phyloP scores from a whole-genome alignment of 2,113 vertebrate species.

The Polypterus bichir region DNA sequence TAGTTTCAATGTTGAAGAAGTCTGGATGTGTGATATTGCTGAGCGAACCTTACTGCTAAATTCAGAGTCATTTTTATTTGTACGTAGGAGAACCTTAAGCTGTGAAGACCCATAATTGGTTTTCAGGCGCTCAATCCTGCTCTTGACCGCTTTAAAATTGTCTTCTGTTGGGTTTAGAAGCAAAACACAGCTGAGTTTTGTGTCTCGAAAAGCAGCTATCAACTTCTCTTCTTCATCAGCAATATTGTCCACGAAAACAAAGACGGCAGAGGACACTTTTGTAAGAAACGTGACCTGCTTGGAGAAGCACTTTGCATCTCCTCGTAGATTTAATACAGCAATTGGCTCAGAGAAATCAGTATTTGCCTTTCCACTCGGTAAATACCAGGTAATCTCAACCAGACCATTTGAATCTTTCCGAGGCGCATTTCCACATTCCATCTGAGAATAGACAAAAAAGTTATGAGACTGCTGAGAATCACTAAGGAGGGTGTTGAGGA shows the following conservation, averaged over 20 bases:
- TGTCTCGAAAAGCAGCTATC: conserved; percentile 22
- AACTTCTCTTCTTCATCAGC: conserved; percentile 22
- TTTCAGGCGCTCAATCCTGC: neutral
- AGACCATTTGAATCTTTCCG: conserved; percentile 28
- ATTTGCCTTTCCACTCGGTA: conserved; percentile 23
- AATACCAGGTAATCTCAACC: conserved; percentile 38
- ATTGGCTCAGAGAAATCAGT: conserved; percentile 27
- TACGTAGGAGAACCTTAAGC: too few relatives aligned
- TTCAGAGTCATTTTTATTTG: conserved; percentile 27
- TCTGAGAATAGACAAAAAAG: conserved; percentile 13
- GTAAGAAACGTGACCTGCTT: conserved; percentile 36
- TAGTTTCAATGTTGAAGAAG: neutral
- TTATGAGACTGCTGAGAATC: conserved; percentile 6
- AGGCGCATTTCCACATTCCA: conserved; percentile 5
- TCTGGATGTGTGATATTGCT: conserved; percentile 24
- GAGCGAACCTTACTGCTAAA: conserved; percentile 20
- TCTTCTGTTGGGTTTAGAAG: conserved; percentile 14
- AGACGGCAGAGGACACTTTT: conserved; percentile 35
- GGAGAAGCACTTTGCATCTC: conserved; percentile 27
- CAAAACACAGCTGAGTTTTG: conserved; percentile 19
- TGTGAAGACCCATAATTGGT: too few relatives aligned
- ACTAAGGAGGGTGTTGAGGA: conserved; percentile 14
- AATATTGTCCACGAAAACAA: conserved; percentile 31
- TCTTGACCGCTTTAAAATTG: conserved; percentile 13
- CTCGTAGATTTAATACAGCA: conserved; percentile 37